These are phyloP conservation scores for Benthosema pterotum DNA, from an alignment of 2,797 vertebrate species.

Conservation along the genomic window DNA sequence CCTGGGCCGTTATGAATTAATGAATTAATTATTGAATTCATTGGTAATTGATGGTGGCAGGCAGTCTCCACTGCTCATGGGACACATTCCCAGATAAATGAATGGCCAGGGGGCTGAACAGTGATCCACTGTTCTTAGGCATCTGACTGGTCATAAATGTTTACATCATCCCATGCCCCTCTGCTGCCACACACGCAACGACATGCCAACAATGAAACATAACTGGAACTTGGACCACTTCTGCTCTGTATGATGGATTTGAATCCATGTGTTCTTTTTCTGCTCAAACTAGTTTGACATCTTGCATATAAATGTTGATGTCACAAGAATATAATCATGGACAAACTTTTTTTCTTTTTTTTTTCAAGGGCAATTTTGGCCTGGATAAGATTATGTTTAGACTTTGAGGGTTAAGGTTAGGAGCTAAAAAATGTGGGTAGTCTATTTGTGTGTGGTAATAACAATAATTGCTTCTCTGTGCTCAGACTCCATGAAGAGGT, in stretches of 20 bases:
- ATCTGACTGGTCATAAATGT: conserved; percentile 53
- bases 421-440: too few species aligned
- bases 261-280: conserved; percentile 1
- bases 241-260: neutral
- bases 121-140: conserved; percentile 56
- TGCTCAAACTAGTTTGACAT: neutral
- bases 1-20: conserved; percentile 28
- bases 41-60: conserved; percentile 71
- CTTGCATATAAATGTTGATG: neutral
- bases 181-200: conserved; percentile 21
- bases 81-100: conserved; percentile 63
- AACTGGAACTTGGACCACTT: neutral
- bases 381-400: too few species aligned
- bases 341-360: too few species aligned
- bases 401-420: too few species aligned
- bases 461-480: conserved; percentile 21
- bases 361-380: neutral
- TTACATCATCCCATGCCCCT: conserved; percentile 25
- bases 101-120: conserved; percentile 56
- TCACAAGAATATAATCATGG: too few species aligned
- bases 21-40: too few species aligned
- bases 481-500: conserved; percentile 95
- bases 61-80: conserved; percentile 62
- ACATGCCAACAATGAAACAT: conserved; percentile 10
- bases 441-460: neutral